Evolutionary conservation across 37 sponge, comb jelly and placozoan genomes (phyloP), one percentile per base, ranked within the genome.

Genomic region (Bolinopsis microptera): DNA sequence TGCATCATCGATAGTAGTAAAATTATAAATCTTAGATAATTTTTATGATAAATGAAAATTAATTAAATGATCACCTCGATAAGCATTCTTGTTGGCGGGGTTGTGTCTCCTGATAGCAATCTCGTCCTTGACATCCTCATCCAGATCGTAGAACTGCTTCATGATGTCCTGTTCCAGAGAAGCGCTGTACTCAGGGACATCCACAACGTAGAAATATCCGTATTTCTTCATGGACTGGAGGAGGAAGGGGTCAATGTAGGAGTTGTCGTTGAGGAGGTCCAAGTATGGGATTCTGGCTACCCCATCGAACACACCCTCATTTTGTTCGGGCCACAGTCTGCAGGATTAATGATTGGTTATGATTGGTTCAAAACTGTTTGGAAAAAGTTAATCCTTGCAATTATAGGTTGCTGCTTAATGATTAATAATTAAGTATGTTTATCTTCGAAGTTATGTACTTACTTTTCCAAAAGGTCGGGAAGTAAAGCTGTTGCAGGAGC

Each of bases 61-160:
- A n/a, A n/a, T n/a, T n/a, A n/a, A n/a, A n/a, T n/a, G n/a, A 28
- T 48, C 13, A 77, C 80, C 80, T 77, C 80, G 28, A 32, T 77
- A 77, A 32, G 80, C 80, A 36, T 77, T 77, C 33, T 28, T 27
- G 80, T 77, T 77, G 3, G 80, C 80, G 27, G 80, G 80, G 80
- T 77, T 77, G 80, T 77, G 80, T 77, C 80, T 77, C 32, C 80
- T 77, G 80, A 77, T 77, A 18, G 27, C 80, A 35, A 77, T 31
- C 0, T 77, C 32, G 21, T 27, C 80, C 37, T 77, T 77, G 33
- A 77, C 80, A 32, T 77, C 80, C 80, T 77, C 80, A 32, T 27
- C 33, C 34, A 77, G 37, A 32, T 77, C 80, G 80, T 77, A 77
- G 80, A 77, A 77, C 80, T 77, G 27, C 18, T 77, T 27, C 80